Evolutionary conservation across 2,888 invertebrate species (phyloP).

Genomic region (Tetranychus piercei): DNA sequence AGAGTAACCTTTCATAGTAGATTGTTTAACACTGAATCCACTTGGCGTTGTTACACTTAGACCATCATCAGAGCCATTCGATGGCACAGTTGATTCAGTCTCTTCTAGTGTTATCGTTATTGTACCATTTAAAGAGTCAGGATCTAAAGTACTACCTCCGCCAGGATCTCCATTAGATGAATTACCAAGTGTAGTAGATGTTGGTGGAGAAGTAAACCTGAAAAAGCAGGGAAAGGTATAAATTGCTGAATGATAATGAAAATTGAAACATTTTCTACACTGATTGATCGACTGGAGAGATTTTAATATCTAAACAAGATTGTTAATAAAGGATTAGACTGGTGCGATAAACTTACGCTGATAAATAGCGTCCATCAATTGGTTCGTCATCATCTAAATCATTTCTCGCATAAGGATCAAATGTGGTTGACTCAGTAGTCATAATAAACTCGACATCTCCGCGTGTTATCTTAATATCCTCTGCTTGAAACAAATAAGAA

Average conservation of each 20-base stretch:
- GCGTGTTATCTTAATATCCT: not conserved
- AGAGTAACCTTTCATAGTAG: not conserved
- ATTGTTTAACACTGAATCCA: not conserved
- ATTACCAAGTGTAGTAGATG: not conserved
- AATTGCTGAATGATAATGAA: no score
- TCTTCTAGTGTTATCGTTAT: not conserved
- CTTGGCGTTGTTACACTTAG: not conserved
- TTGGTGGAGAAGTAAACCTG: not conserved
- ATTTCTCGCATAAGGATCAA: conserved; percentile 2
- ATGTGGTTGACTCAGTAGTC: not conserved
- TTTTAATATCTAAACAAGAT: no score
- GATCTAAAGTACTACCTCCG: not conserved
- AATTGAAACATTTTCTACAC: not conserved
- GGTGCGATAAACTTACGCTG: not conserved
- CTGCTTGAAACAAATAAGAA: not conserved
- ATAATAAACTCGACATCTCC: not conserved
- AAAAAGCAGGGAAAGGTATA: not conserved
- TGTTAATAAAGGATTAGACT: no score
- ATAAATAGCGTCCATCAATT: conserved; percentile 11
- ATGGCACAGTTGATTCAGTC: not conserved
- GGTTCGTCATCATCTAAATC: conserved; percentile 12
- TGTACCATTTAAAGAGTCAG: not conserved
- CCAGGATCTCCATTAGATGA: not conserved
- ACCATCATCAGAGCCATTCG: not conserved
- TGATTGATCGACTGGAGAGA: not conserved